phyloP scores from a whole-genome alignment of 37 sponge, comb jelly and placozoan species.

The Axinella damicornis region DNA sequence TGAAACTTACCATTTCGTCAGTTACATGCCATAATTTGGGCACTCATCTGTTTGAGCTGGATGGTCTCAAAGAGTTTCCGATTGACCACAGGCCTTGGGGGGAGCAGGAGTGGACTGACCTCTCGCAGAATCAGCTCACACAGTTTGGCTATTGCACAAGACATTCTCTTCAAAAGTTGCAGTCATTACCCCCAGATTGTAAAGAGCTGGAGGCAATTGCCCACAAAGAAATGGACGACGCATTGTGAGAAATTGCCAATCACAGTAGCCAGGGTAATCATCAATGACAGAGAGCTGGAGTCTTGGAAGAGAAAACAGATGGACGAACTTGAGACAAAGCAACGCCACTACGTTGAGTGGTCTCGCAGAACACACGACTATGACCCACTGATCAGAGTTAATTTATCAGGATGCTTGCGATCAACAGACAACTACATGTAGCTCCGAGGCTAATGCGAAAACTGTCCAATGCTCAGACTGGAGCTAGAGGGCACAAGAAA shows the following conservation, averaged over 20 bases:
- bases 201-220: not conserved
- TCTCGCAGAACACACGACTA: slow-evolving; percentile 87
- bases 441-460: slow-evolving; percentile 15
- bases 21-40: slow-evolving; percentile 94
- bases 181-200: not conserved
- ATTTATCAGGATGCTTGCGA: slow-evolving; percentile 69
- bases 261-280: slow-evolving; percentile 29
- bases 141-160: slow-evolving; percentile 67
- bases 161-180: slow-evolving; percentile 80
- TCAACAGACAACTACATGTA: slow-evolving; percentile 68
- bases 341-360: slow-evolving; percentile 68
- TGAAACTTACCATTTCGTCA: slow-evolving; percentile 93
- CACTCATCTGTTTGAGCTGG: slow-evolving; percentile 89
- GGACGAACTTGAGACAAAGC: slow-evolving; percentile 64
- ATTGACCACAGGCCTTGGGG: slow-evolving; percentile 96
- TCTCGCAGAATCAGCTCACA: slow-evolving; percentile 63
- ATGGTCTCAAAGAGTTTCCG: slow-evolving; percentile 93
- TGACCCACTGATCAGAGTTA: slow-evolving; percentile 73
- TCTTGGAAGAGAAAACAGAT: slow-evolving; percentile 28
- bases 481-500: not conserved
- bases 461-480: not conserved
- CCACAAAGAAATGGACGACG: not conserved
- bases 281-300: slow-evolving; percentile 30
- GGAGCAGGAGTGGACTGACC: slow-evolving; percentile 84
- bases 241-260: slow-evolving; percentile 18